Evolutionary conservation across 2,113 vertebrate genomes (phyloP).

Genomic region (Aythya baeri): DNA sequence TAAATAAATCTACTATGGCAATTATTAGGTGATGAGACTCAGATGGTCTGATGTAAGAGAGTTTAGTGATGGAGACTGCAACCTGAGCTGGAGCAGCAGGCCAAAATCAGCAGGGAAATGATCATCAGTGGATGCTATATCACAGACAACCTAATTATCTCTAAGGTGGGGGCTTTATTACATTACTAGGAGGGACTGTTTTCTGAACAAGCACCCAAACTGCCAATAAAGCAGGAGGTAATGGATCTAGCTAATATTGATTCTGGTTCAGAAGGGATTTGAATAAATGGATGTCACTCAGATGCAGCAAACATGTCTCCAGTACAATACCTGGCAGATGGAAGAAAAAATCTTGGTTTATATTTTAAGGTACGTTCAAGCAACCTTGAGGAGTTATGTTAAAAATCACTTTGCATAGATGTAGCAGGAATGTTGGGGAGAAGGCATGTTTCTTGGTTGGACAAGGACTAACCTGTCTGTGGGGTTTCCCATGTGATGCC

Average conservation of each 20-base stretch:
- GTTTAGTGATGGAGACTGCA: conserved; percentile 33
- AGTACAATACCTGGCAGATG: neutral
- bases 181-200: conserved; percentile 56
- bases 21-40: conserved; percentile 35
- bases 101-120: conserved; percentile 52
- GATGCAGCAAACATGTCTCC: neutral
- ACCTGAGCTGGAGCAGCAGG: conserved; percentile 40
- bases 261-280: conserved; percentile 42
- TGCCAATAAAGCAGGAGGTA: conserved; percentile 55
- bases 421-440: neutral
- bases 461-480: neutral
- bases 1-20: neutral
- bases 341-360: neutral
- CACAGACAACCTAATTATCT: conserved; percentile 57
- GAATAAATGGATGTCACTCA: conserved; percentile 22
- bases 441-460: neutral
- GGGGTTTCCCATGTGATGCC: neutral
- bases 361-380: neutral
- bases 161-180: conserved; percentile 57
- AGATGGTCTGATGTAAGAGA: neutral
- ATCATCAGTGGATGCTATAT: conserved; percentile 40
- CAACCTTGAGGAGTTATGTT: neutral
- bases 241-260: conserved; percentile 55
- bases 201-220: conserved; percentile 56
- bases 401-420: neutral